A percentile compares a stretch with the other conserved stretches of the same genome.
These are phyloP conservation scores for Saturnia pavonia DNA, from an alignment of 2,888 invertebrate species.

Conservation along the genomic window DNA sequence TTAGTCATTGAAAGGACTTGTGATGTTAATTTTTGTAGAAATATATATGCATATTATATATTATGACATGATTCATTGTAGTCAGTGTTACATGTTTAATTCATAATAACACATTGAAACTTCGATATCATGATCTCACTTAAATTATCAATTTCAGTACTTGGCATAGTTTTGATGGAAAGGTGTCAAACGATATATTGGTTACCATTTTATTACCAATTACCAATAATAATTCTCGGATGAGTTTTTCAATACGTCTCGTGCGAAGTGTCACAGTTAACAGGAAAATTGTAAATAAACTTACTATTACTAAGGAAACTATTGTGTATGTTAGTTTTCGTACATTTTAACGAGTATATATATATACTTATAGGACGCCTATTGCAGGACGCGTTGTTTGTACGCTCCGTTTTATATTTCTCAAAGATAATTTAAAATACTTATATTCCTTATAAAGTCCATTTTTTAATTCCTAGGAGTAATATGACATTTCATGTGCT, in stretches of 20 bases:
- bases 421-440: not conserved
- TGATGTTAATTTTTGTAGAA: not conserved
- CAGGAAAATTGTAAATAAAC: not conserved
- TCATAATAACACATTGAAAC: slow-evolving; percentile 1
- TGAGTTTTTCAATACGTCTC: not conserved
- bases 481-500: too few species aligned
- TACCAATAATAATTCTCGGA: not conserved
- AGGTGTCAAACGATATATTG: not conserved
- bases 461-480: too few species aligned
- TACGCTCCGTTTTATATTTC: not conserved
- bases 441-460: too few species aligned
- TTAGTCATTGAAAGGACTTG: not conserved
- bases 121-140: slow-evolving; percentile 11
- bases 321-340: slow-evolving; percentile 9
- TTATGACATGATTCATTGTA: not conserved
- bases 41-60: not conserved
- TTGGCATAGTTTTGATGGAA: not conserved
- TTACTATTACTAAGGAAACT: not conserved
- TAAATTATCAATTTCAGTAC: slow-evolving; percentile 10
- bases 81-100: slow-evolving; percentile 4
- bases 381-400: not conserved
- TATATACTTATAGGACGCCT: not conserved
- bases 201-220: slow-evolving; percentile 3
- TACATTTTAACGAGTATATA: not conserved
- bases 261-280: not conserved